A percentile compares a stretch with the other conserved stretches of the same genome.
Evolutionary conservation across 1,140 invertebrate genomes (phyloP).

Genomic region (honey bee (Apis mellifera)): Amel_HAv3.1 CM009945.2:3117501-3118000

Average conservation of each 20-base stretch:
- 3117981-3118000: conserved; percentile 39
- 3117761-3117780: conserved; percentile 11
- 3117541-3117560: neutral
- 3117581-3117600: neutral
- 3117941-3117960: conserved; percentile 66
- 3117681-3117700: neutral
- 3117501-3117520: neutral
- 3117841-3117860: neutral
- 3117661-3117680: neutral
- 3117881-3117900: conserved; percentile 54
- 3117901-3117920: conserved; percentile 33
- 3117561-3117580: neutral
- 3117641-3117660: neutral
- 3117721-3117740: neutral
- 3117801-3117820: conserved; percentile 16
- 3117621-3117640: neutral
- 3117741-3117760: conserved; percentile 25
- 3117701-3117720: neutral
- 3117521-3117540: neutral
- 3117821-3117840: conserved; percentile 31
- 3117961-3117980: conserved; percentile 65
- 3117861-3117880: conserved; percentile 57
- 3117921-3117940: conserved; percentile 51
- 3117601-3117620: neutral
- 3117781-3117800: neutral